These are phyloP conservation scores for Euphydryas editha DNA, from an alignment of 2,888 invertebrate species.

Conservation along the genomic window DNA sequence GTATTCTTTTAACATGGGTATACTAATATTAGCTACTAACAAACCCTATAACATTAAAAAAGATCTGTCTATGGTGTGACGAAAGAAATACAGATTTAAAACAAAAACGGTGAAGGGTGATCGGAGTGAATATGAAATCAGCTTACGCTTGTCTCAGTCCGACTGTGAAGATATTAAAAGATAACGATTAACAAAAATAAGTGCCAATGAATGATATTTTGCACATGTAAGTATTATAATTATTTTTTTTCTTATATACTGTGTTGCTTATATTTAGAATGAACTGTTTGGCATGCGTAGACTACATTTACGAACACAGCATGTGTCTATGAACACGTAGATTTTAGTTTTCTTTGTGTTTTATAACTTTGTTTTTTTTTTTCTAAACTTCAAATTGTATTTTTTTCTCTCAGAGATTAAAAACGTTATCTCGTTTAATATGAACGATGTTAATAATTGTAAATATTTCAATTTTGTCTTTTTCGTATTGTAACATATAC, in stretches of 20 bases:
- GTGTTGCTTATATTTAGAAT: constrained; percentile 61
- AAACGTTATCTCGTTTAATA: neutral
- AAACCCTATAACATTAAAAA: constrained; percentile 52
- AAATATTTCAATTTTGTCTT: neutral
- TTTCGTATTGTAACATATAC: neutral
- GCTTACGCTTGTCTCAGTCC: constrained; percentile 72
- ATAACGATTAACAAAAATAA: constrained; percentile 49
- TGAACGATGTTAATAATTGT: neutral
- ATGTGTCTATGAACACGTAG: constrained; percentile 21
- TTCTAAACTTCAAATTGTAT: neutral
- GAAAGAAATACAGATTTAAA: constrained; percentile 41
- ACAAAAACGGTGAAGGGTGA: constrained; percentile 66
- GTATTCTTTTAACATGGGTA: constrained; percentile 83
- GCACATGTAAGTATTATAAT: constrained; percentile 78
- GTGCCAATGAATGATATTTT: constrained; percentile 61
- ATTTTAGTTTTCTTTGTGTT: constrained; percentile 3
- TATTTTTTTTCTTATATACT: constrained; percentile 55
- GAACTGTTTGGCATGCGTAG: constrained; percentile 82
- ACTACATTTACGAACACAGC: constrained; percentile 19
- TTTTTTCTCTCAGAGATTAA: neutral
- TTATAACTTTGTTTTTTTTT: neutral
- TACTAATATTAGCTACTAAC: constrained; percentile 81
- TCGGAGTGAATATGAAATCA: constrained; percentile 44
- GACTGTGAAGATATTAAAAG: constrained; percentile 51
- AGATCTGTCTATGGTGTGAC: constrained; percentile 23